Evolutionary conservation across 2,797 vertebrate species (phyloP), one percentile per base, ranked within the genome.

Genomic region (Rachycentron canadum): DNA sequence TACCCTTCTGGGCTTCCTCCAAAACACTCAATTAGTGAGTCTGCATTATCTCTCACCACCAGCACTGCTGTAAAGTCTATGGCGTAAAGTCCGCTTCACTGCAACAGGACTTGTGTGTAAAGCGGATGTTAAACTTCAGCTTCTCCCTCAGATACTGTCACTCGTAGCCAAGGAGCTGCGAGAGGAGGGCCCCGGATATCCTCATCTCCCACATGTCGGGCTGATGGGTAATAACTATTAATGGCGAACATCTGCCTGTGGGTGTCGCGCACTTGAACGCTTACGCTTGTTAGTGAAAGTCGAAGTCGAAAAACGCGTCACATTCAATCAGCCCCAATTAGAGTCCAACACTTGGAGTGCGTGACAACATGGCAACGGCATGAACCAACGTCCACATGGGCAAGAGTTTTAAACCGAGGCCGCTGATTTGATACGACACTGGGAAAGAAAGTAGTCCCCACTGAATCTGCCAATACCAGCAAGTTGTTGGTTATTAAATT

Each of bases 181-280:
- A 56, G 71, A 76, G 40, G 28, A 21, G 2, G 34, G 17, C 71
- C 45, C 13, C 13, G 49, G 64, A 66, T n/a, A 28, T 84, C 64
- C 53, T 55, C 57, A 13, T 16, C 53, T 73, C 66, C 78, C 52
- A 41, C 36, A n/a, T 57, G 71, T 74, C 71, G 43, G 58, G 56
- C 52, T 62, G 67, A 81, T 53, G 60, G 72, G 69, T 85, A 61
- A 82, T 79, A 72, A 89, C 82, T 84, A 90, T 88, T 87, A 81
- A 90, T 85, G 80, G 76, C 63, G 41, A 87, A 76, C 83, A 90
- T 86, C 80, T 88, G 84, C 76, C 78, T 2, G 69, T 30, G 81
- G 76, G 74, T 68, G 71, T 53, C 3, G 43, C 65, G 68, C 73
- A 69, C 72, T 69, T 14, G 17, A 78, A 21, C 17, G 32, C 68